These are phyloP conservation scores for Adelognathus sp. DNA, from an alignment of 2,888 invertebrate species.

Conservation along the genomic window DNA sequence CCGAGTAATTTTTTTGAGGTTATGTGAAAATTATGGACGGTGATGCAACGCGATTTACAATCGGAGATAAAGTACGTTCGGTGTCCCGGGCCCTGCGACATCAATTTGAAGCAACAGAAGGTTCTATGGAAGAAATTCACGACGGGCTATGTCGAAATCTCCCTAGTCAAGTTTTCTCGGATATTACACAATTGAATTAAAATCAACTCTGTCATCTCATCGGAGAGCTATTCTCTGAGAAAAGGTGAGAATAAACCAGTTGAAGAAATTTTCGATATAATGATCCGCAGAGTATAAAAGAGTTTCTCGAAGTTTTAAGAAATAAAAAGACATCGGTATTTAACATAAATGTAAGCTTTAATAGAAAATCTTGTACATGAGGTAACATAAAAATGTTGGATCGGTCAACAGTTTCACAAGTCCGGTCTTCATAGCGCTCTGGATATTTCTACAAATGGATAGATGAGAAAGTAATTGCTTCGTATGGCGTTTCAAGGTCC, in stretches of 20 bases:
- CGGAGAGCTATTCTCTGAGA: too few relatives aligned
- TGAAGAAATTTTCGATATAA: neutral
- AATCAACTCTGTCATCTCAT: too few relatives aligned
- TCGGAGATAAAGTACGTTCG: neutral
- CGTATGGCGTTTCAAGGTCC: conserved; percentile 41
- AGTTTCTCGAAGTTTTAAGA: too few relatives aligned
- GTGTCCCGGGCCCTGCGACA: too few relatives aligned
- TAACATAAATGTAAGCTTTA: neutral
- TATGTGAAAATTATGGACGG: conserved; percentile 4
- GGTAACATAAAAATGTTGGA: neutral
- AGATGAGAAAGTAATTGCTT: neutral
- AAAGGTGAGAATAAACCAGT: neutral
- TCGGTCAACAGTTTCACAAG: neutral
- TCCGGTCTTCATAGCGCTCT: neutral
- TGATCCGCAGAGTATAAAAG: neutral
- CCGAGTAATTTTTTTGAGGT: neutral
- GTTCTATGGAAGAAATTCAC: too few relatives aligned
- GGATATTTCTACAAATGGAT: neutral
- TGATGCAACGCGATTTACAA: neutral
- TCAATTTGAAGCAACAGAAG: too few relatives aligned
- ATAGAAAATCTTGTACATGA: conserved; percentile 19
- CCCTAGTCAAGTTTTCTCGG: too few relatives aligned
- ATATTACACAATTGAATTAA: too few relatives aligned
- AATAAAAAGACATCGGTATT: neutral
- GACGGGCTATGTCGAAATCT: too few relatives aligned